Evolutionary conservation across 2,888 invertebrate species (phyloP).

Genomic region (Trichogramma evanescens): DNA sequence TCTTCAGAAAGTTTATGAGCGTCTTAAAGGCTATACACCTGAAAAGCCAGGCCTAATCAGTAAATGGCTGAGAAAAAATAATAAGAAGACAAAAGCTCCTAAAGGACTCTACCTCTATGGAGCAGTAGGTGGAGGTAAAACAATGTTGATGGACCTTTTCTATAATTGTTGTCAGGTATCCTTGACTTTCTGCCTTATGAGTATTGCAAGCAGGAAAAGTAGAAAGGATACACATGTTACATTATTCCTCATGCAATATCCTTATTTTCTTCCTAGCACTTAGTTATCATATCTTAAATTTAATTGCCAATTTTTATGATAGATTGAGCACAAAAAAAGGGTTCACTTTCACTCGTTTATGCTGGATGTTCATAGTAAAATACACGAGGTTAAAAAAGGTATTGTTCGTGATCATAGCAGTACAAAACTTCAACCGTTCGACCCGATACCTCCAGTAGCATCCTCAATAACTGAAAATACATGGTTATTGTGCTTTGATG

Average conservation of each 20-base stretch:
- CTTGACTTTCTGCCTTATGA: conserved; percentile 13
- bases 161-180: conserved; percentile 66
- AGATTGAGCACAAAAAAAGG: conserved; percentile 66
- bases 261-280: conserved; percentile 8
- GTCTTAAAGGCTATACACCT: conserved; percentile 57
- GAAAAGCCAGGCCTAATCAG: conserved; percentile 47
- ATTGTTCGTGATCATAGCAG: conserved; percentile 50
- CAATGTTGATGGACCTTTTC: conserved; percentile 98
- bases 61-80: conserved; percentile 47
- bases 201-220: conserved; percentile 28
- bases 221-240: background rate
- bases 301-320: conserved; percentile 11
- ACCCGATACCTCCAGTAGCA: conserved; percentile 93
- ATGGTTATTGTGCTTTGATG: conserved; percentile 95
- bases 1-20: conserved; percentile 64
- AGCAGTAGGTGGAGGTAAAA: conserved; percentile 93
- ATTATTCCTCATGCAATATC: conserved; percentile 32
- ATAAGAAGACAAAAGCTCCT: conserved; percentile 50
- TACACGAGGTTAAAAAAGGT: conserved; percentile 74
- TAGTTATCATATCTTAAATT: conserved; percentile 19
- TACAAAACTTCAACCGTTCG: conserved; percentile 66
- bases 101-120: conserved; percentile 85
- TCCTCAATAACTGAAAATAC: conserved; percentile 74
- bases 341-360: conserved; percentile 98
- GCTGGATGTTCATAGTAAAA: conserved; percentile 86